These are phyloP conservation scores for Halichoeres trimaculatus DNA, from an alignment of 2,113 vertebrate genomes.

Conservation along the genomic window DNA sequence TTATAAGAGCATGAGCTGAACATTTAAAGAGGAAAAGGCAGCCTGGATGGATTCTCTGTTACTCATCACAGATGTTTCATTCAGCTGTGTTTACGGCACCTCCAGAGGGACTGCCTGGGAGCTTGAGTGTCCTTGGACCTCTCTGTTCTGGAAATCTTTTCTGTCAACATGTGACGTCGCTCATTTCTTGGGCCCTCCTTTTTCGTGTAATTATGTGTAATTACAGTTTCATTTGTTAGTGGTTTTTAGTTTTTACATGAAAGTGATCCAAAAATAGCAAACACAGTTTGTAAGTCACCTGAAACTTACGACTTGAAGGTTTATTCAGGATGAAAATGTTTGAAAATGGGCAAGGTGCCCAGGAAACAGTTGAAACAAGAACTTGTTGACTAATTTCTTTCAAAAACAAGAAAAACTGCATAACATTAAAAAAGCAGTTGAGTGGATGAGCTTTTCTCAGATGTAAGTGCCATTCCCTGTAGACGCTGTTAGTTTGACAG, in stretches of 20 bases:
- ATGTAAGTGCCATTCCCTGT: too few relatives aligned
- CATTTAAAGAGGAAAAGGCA: background rate
- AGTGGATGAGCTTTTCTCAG: too few relatives aligned
- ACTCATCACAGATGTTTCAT: constrained; percentile 18
- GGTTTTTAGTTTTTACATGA: background rate
- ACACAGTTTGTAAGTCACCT: too few relatives aligned
- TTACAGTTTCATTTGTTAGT: background rate
- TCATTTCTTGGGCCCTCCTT: constrained; percentile 4
- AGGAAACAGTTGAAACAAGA: too few relatives aligned
- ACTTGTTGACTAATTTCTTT: too few relatives aligned
- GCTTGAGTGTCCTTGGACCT: background rate
- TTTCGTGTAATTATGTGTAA: background rate
- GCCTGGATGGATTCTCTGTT: background rate
- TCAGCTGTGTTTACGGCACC: constrained; percentile 6
- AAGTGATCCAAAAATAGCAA: too few relatives aligned
- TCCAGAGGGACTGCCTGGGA: constrained; percentile 16
- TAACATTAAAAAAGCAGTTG: too few relatives aligned
- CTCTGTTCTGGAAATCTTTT: constrained; percentile 13
- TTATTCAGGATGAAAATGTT: too few relatives aligned
- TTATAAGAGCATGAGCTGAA: background rate
- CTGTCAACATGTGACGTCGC: constrained; percentile 9
- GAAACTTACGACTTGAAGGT: too few relatives aligned
- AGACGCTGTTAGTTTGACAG: too few relatives aligned
- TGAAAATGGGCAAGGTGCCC: too few relatives aligned
- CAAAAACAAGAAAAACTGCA: too few relatives aligned